Evolutionary conservation across 2,888 invertebrate species (phyloP).

Genomic region (Apamea sordens): DNA sequence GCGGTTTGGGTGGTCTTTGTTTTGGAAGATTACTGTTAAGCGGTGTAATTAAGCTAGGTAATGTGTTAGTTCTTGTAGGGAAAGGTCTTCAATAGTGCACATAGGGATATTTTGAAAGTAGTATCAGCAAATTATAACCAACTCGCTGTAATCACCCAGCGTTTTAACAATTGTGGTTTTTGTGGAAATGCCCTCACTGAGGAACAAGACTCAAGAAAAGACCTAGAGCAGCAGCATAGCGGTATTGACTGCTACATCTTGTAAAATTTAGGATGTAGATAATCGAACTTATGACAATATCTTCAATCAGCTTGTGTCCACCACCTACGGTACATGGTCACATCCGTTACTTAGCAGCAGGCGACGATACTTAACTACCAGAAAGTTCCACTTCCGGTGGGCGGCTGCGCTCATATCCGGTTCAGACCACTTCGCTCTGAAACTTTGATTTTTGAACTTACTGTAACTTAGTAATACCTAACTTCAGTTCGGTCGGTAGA

Average conservation of each 20-base stretch:
- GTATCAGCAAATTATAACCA: not conserved
- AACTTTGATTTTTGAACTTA: conserved; percentile 59
- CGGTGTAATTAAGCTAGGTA: not conserved
- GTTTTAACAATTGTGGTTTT: not conserved
- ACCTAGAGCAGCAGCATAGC: too few species aligned
- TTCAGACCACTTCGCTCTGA: conserved; percentile 44
- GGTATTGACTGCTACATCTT: not conserved
- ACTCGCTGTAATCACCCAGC: too few species aligned
- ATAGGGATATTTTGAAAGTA: not conserved
- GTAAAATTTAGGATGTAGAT: not conserved
- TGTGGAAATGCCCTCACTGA: not conserved
- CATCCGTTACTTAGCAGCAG: conserved; percentile 50
- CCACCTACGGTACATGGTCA: not conserved
- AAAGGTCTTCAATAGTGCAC: not conserved
- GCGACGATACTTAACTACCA: conserved; percentile 55
- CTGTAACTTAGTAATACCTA: conserved; percentile 45
- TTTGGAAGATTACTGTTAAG: conserved; percentile 18
- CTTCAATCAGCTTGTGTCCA: not conserved
- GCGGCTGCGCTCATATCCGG: conserved; percentile 62
- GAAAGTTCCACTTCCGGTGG: conserved; percentile 63
- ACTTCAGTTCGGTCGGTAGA: conserved; percentile 16
- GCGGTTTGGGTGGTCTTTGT: not conserved
- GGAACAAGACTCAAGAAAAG: not conserved
- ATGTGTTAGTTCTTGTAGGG: not conserved
- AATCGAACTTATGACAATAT: not conserved